phyloP scores from a whole-genome alignment of 2,113 vertebrate species.

The Notothenia rossii region DNA sequence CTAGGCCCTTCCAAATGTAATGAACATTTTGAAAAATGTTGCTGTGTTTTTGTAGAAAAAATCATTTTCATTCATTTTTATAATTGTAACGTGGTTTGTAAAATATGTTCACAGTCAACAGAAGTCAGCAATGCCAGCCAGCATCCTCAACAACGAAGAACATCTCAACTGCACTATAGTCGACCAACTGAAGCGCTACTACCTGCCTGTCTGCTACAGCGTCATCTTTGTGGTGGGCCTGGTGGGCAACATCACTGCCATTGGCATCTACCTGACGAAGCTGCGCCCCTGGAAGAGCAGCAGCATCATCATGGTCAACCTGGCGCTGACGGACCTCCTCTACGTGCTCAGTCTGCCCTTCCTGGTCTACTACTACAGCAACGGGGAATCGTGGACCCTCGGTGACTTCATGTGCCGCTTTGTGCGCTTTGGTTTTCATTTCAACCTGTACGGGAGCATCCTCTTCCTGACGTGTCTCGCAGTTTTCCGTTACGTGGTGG shows the following conservation, averaged over 20 bases:
- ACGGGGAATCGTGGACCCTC: constrained; percentile 51
- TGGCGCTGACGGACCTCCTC: constrained; percentile 83
- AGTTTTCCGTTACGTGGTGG: constrained; percentile 73
- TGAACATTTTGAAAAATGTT: too few relatives aligned
- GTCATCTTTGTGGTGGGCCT: constrained; percentile 70
- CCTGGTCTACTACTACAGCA: constrained; percentile 78
- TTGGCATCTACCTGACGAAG: constrained; percentile 68
- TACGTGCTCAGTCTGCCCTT: constrained; percentile 83
- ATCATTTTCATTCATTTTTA: too few relatives aligned
- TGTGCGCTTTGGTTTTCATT: constrained; percentile 72
- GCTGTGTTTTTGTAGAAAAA: too few relatives aligned
- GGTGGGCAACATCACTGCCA: constrained; percentile 68
- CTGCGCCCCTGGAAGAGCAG: constrained; percentile 81
- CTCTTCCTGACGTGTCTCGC: constrained; percentile 77
- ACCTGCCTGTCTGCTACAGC: constrained; percentile 65
- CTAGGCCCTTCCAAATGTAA: too few relatives aligned
- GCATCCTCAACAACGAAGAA: background rate
- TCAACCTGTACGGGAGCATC: constrained; percentile 82
- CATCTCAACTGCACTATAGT: constrained; percentile 50
- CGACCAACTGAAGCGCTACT: constrained; percentile 55
- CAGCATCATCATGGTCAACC: constrained; percentile 83
- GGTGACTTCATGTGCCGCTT: constrained; percentile 75
- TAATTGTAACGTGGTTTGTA: background rate
- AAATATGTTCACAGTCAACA: constrained; percentile 13
- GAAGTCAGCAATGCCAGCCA: constrained; percentile 39